Percentiles rank a stretch among this genome's conserved stretches.
These are phyloP conservation scores for Acrobasis consociella DNA, from an alignment of 2,888 invertebrate genomes.

Conservation along the genomic window DNA sequence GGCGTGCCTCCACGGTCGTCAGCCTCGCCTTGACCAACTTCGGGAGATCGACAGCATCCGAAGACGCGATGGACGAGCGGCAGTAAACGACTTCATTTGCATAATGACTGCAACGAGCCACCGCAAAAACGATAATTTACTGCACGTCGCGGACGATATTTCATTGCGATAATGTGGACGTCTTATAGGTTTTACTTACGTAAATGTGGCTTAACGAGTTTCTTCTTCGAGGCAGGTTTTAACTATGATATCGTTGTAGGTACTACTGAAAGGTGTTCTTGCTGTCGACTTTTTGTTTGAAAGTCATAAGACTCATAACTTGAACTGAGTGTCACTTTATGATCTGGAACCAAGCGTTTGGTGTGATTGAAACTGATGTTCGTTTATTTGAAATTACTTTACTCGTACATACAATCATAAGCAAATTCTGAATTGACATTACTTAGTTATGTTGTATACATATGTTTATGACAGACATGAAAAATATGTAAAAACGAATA, in stretches of 20 bases:
- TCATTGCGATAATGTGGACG: slow-evolving; percentile 11
- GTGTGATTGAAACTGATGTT: no score
- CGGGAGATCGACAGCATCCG: slow-evolving; percentile 60
- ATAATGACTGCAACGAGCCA: slow-evolving; percentile 33
- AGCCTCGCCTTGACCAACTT: slow-evolving; percentile 79
- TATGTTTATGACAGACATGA: no score
- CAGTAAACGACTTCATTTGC: slow-evolving; percentile 50
- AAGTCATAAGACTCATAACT: not conserved
- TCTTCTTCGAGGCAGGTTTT: not conserved
- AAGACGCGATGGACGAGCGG: slow-evolving; percentile 56
- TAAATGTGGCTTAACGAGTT: not conserved
- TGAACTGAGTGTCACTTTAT: no score
- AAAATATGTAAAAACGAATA: no score
- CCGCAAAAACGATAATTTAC: slow-evolving; percentile 16
- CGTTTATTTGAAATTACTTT: no score
- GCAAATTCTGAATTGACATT: no score
- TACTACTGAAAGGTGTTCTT: not conserved
- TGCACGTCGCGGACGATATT: slow-evolving; percentile 21
- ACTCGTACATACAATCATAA: no score
- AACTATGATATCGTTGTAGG: not conserved
- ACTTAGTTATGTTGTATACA: no score
- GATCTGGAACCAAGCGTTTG: no score
- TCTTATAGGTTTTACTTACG: slow-evolving; percentile 2
- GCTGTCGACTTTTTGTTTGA: not conserved
- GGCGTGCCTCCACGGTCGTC: slow-evolving; percentile 74